Conservation (phyloP, 2,888 invertebrate species). For the Trichogramma dendrolimi region DNA sequence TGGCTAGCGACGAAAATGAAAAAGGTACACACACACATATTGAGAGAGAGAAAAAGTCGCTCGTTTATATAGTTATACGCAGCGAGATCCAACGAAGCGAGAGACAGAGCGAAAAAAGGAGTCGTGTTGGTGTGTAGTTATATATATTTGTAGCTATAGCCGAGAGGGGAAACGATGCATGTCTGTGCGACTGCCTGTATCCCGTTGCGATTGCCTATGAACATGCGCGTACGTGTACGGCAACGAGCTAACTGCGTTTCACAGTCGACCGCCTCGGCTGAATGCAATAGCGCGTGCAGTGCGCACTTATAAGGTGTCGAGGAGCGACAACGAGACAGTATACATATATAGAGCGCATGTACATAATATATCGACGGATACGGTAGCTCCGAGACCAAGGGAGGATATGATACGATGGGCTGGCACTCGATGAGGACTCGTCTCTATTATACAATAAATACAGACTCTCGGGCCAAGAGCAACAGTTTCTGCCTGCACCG, state of each 20-base stretch:
- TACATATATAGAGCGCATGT: too few relatives aligned
- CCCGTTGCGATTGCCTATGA: slow-evolving; percentile 35
- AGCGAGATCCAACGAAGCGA: not conserved
- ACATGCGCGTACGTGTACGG: slow-evolving; percentile 39
- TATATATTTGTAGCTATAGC: not conserved
- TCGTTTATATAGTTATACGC: too few relatives aligned
- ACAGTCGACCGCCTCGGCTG: slow-evolving; percentile 49
- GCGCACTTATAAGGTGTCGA: slow-evolving; percentile 28
- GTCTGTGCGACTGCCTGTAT: slow-evolving; percentile 35
- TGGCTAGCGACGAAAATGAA: too few relatives aligned
- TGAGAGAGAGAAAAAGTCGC: too few relatives aligned
- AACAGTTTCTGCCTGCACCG: too few relatives aligned
- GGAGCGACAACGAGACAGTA: not conserved
- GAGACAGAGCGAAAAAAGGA: not conserved
- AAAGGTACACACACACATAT: too few relatives aligned
- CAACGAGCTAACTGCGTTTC: slow-evolving; percentile 53
- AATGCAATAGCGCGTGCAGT: slow-evolving; percentile 39
- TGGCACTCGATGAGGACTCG: slow-evolving; percentile 11
- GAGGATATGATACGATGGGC: slow-evolving; percentile 12
- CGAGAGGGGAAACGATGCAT: slow-evolving; percentile 24
- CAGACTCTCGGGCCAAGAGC: too few relatives aligned
- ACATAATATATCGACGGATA: not conserved
- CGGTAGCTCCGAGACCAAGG: slow-evolving; percentile 18
- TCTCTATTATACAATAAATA: not conserved
- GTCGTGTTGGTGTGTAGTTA: not conserved